Evolutionary conservation across 2,888 invertebrate genomes (phyloP).

Genomic region (Serrognathus titanus): DNA sequence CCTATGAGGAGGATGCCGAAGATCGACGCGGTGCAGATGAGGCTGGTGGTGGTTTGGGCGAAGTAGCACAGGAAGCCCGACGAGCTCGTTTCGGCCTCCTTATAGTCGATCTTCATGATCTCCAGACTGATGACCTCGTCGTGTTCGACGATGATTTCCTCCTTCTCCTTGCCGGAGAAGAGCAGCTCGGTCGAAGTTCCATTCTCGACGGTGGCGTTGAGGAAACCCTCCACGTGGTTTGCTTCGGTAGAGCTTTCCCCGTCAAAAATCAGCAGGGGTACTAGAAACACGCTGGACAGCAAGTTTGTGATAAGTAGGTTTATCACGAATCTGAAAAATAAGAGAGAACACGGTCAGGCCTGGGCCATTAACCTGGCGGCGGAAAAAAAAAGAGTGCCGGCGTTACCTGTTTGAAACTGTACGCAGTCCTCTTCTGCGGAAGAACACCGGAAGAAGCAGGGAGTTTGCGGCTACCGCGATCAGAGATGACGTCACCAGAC

Average conservation of each 20-base stretch:
- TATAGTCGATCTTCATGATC: constrained; percentile 25
- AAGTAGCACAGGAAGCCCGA: constrained; percentile 39
- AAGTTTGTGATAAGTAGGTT: constrained; percentile 55
- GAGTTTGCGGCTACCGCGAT: constrained; percentile 70
- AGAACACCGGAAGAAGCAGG: constrained; percentile 70
- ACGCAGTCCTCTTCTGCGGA: constrained; percentile 67
- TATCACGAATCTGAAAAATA: constrained; percentile 50
- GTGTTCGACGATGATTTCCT: constrained; percentile 11
- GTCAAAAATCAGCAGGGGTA: constrained; percentile 55
- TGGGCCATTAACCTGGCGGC: not conserved
- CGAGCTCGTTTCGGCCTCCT: not conserved
- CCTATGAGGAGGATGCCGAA: constrained; percentile 62
- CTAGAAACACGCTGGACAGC: constrained; percentile 50
- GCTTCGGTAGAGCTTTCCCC: constrained; percentile 31
- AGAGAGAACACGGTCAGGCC: not conserved
- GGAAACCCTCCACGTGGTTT: not conserved
- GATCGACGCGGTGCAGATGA: constrained; percentile 58
- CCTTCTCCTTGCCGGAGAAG: constrained; percentile 16
- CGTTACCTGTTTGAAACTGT: constrained; percentile 74
- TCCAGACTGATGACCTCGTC: constrained; percentile 20
- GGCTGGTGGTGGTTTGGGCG: constrained; percentile 62
- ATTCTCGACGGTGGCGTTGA: not conserved
- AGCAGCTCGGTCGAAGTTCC: constrained; percentile 4
- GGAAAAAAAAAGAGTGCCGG: constrained; percentile 22
- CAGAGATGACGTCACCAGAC: constrained; percentile 44